Base-by-base conservation (phyloP, 1,140 invertebrate genomes). In the Drosophila parvula region DNA sequence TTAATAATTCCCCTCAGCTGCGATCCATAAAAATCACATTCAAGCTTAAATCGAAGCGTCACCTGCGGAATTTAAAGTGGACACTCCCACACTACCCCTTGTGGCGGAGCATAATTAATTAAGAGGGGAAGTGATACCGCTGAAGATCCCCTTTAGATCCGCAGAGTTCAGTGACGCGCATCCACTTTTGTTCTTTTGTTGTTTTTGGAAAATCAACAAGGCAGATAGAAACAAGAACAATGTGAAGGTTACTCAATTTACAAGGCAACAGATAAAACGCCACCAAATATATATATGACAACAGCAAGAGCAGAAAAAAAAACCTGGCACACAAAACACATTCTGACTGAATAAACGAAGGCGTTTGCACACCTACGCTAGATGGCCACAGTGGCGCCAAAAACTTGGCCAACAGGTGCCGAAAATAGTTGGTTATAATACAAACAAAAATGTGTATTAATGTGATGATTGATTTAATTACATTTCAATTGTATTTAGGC, bases 231-330 rank as follows among this genome's bases (percentile, higher is more conserved):
- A 38, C 41, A 41, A 56, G 43, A 69, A 64, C 53, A 83, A 83
- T 86, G 76, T 77, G 83, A 86, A 86, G 83, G 84, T 86, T 88
- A 70, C 67, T 71, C 71, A 62, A 74, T 77, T 86, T 79, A 86
- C 84, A 86, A 88, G 83, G 80, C 79, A 77, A 73, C 53, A 82
- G 84, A 86, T 86, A 83, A 89, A 84, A 79, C 48, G 44, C 47
- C 51, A 59, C 43, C 34, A 64, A 60, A 48, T 51, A 47, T 71
- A 44, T 47, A 44, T 47, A 38, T 22, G 27, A 64, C 45, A 73
- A 50, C 36, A 53, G 18, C 38, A 60, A 22, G 9, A 60, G 6
- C 56, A 67, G 48, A 59, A 57, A 36, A 51, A 60, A 51, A 60
- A 58, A 65, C 40, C 64, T 45, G 56, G 56, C 68, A 79, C 47